Evolutionary conservation across 1,140 invertebrate species (phyloP), one percentile per base, ranked within the genome.

Genomic region (Harpegnathos saltator): DNA sequence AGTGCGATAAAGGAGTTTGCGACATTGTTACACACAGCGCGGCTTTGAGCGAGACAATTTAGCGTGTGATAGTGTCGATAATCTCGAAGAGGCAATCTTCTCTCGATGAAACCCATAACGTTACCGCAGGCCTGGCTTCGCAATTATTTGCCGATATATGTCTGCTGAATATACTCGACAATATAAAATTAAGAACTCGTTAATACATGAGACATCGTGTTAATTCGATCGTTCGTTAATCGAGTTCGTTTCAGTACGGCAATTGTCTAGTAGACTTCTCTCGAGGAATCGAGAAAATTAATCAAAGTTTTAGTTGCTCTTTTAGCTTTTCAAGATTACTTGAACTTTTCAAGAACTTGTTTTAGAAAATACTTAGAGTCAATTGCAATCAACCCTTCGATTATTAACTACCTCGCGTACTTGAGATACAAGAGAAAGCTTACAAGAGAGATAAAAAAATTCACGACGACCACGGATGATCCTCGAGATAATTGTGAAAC

Each of bases 401-500:
- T 56, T 56, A 56, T 19, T n/a, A 19, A 19, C 22, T 5, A 56
- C n/a, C n/a, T 56, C n/a, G 4, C 19, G 38, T 44, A 9, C 9
- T 44, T 44, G 38, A 44, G 38, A 9, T 44, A 33, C 33, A 33
- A 33, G 33, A 62, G n/a, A 4, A 73, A 4, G 3, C 33, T 65
- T 14, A 3, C 19, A 50, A 61, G 19, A 50, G n/a, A 7, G 11
- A 26, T 26, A 50, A 63, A 75, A n/a, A 63, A 50, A 44, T 44
- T 44, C 38, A 9, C 3, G 38, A 44, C 38, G 38, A 44, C 38
- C 38, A 9, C 38, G 38, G 38, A 63, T 75, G 11, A 65, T 50
- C 65, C 9, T 54, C 65, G 9, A 75, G 24, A 75, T 65, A 75
- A 75, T 65, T 65, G 73, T 75, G 73, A 75, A 75, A 75, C 59